Evolutionary conservation across 2,888 invertebrate genomes (phyloP).

Genomic region (Andrena bucephala): DNA sequence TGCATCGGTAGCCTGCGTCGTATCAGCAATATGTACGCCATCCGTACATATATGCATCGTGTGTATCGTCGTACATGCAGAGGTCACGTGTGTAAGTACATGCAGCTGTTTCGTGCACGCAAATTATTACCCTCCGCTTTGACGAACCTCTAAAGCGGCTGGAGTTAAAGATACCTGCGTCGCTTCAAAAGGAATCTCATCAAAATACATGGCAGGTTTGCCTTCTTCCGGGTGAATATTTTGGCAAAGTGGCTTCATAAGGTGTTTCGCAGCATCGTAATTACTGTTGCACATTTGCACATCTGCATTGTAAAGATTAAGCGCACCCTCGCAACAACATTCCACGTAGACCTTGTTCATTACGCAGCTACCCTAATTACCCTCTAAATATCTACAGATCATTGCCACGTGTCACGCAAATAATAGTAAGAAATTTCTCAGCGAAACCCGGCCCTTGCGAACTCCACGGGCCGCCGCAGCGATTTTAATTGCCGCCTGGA

Average conservation of each 20-base stretch:
- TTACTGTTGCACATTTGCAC: not conserved
- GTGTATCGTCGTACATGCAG: conserved; percentile 10
- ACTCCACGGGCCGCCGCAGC: not conserved
- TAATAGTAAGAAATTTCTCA: no score
- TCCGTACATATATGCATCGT: conserved; percentile 13
- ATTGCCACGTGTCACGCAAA: no score
- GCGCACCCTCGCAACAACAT: no score
- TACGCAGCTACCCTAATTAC: no score
- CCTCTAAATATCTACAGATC: no score
- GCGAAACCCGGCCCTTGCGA: not conserved
- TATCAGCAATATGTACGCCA: conserved; percentile 39
- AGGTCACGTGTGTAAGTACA: conserved; percentile 16
- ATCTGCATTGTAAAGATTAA: not conserved
- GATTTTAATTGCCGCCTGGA: conserved; percentile 1
- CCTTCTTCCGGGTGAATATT: not conserved
- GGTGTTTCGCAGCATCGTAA: not conserved
- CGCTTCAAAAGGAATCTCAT: conserved; percentile 37
- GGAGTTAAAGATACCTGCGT: conserved; percentile 14
- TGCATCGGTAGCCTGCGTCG: conserved; percentile 10
- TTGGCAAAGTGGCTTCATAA: not conserved
- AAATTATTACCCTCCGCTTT: conserved; percentile 63
- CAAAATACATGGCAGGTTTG: not conserved
- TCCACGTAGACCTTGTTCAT: no score
- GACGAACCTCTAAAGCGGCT: conserved; percentile 11
- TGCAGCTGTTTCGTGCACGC: conserved; percentile 52